Base-by-base conservation (phyloP, 2,888 invertebrate genomes). In the Gymnocheta viridis region DNA sequence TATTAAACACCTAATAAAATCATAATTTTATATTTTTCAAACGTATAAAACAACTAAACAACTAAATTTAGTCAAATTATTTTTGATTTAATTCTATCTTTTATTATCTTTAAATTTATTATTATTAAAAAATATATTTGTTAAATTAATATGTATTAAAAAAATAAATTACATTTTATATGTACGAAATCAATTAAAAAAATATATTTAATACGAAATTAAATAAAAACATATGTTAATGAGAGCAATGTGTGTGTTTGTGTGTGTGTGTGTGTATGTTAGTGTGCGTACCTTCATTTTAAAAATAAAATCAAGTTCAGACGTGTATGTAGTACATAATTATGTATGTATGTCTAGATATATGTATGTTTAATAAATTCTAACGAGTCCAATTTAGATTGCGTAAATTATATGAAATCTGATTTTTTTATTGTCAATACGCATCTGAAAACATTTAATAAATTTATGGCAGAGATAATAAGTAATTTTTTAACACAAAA, bases 281-380 rank as follows among this genome's bases (percentile, higher is more conserved):
- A n/a, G n/a, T n/a, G 9, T n/a, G 17, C 38, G 49, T 47, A 32
- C n/a, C n/a, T 38, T 29, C 49, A 19, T 60, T 56, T 69, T 17
- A 19, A 49, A 70, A 64, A 62, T 49, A 22, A 81, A 74, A 74
- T 81, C 81, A 81, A 81, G 81, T 81, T 81, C 74, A 81, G 74
- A 69, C 58, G 56, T 73, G 72, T 73, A 38, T n/a, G n/a, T n/a
- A n/a, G n/a, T n/a, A n/a, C n/a, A n/a, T n/a, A n/a, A n/a, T n/a
- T n/a, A n/a, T n/a, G n/a, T n/a, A n/a, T n/a, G n/a, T n/a, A n/a
- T n/a, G n/a, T n/a, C n/a, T n/a, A n/a, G n/a, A n/a, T n/a, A n/a
- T n/a, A n/a, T n/a, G n/a, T n/a, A n/a, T n/a, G n/a, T n/a, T n/a
- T 70, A 51, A 78, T 78, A 70, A 78, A 70, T 70, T 70, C 44